Evolutionary conservation across 2,888 invertebrate genomes (phyloP), one percentile per base, ranked within the genome.

Genomic region (Drosophila cracens): DNA sequence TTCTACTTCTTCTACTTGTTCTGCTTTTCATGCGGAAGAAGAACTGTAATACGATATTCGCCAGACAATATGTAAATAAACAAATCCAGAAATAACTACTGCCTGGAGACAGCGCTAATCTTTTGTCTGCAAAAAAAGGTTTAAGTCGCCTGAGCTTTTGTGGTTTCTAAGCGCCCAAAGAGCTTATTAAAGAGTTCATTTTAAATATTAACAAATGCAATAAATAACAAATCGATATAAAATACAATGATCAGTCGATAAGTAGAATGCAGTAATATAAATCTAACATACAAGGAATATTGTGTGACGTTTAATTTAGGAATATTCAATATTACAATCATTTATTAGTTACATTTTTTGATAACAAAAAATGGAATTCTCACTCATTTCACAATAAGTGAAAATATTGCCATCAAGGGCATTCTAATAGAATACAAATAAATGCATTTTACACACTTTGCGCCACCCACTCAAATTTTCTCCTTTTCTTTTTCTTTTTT

Each of bases 11-110:
- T 40, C 7, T 25, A 13, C 13, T 13, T 11, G n/a, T 43, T 7
- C 38, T 56, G 46, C 54, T 73, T 76, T 79, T 70, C 76, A 69
- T 70, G 71, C 77, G 77, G 72, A 81, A 83, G 69, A 74, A 81
- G 72, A 76, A 77, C 33, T 40, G 79, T 71, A 77, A 85, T 74
- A 16, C 67, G 62, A 85, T 85, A 73, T 60, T 25, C 21, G 27
- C 16, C 33, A 46, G 67, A 69, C 56, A 36, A 75, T 71, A 59
- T 74, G 61, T 40, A 81, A 74, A 75, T 70, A 82, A 81, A 81
- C 72, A 84, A 81, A 81, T 68, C 3, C 38, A 40, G n/a, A 73
- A 46, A 60, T 64, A 79, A 72, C 62, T 48, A 49, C 40, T 36
- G 79, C 62, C 57, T 65, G 52, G 58, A 49, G 68, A 67, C 56